Base-by-base conservation (phyloP, 2,888 invertebrate species). In the Candidula unifasciata region DNA sequence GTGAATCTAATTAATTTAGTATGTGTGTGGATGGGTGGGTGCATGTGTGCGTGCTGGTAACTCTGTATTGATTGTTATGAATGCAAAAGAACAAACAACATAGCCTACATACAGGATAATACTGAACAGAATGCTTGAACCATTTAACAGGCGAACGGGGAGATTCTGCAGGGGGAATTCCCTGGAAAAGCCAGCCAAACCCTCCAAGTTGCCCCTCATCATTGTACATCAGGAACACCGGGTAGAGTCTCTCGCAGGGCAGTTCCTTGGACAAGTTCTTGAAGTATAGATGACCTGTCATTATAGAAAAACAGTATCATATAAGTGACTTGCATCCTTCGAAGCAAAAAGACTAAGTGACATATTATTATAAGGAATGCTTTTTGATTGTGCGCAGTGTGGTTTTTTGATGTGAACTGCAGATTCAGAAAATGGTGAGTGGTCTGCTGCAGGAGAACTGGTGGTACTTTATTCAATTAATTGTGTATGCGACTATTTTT, bases 101-200 rank as follows among this genome's bases (percentile, higher is more conserved):
- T 44, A 44, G 6, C 33, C 0, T 21, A 87, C 89, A 86, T 89
- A 91, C 92, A 52, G 90, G 90, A 88, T 91, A 92, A 86, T 88
- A 89, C 24, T 85, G 74, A 27, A 89, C 89, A 21, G 85, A 83
- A 24, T 91, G 87, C n/a, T 88, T 87, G 86, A 91, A 91, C 92
- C 91, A 91, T 44, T 85, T 81, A 64, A 91, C 80, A 16, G 88
- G 87, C 24, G 88, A 87, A 13, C 86, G 86, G 78, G 87, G 83
- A 35, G 88, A 82, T 74, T 90, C 90, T 68, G 89, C 86, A 35
- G 80, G 84, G 10, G 91, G 91, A 33, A 87, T 86, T 13, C 92
- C 92, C 83, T 92, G 92, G 86, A 92, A 92, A 76, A 90, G 89
- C 91, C 91, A 91, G 37, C 92, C 92, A 85, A 92, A 92, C 27